Evolutionary conservation across 2,888 invertebrate species (phyloP).

Genomic region (Incurvaria masculella): DNA sequence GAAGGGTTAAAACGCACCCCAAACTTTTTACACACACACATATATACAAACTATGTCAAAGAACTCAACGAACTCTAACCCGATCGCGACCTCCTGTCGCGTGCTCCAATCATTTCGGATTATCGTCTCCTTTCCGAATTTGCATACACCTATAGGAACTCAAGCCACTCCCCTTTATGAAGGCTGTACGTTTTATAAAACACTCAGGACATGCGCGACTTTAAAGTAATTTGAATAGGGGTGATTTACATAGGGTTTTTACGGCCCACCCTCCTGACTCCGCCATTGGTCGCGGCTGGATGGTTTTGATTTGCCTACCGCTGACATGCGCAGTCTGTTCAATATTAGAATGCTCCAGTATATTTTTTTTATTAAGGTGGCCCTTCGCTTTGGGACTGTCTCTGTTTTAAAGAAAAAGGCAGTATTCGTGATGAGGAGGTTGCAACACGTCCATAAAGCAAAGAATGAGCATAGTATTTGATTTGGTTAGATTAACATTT

Average conservation of each 20-base stretch:
- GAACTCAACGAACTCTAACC: background rate
- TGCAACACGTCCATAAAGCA: too few relatives aligned
- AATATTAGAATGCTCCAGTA: too few relatives aligned
- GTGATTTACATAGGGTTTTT: constrained; percentile 39
- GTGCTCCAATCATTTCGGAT: background rate
- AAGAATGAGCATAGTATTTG: too few relatives aligned
- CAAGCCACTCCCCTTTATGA: background rate
- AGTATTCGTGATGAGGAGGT: too few relatives aligned
- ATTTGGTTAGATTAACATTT: too few relatives aligned
- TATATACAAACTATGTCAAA: too few relatives aligned
- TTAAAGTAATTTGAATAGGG: constrained; percentile 55
- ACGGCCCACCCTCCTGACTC: background rate
- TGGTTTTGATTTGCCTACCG: background rate
- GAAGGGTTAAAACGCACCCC: background rate
- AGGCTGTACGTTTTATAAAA: background rate
- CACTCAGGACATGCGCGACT: constrained; percentile 21
- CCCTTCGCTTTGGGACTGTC: too few relatives aligned
- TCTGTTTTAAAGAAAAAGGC: too few relatives aligned
- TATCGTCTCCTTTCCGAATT: background rate
- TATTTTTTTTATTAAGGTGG: too few relatives aligned
- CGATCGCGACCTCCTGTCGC: background rate
- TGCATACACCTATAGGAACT: background rate
- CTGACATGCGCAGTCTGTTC: background rate
- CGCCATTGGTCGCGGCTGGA: background rate
- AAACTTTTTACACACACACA: background rate